Evolutionary conservation across 2,797 vertebrate species (phyloP).

Genomic region (Poeciliopsis turneri): DNA sequence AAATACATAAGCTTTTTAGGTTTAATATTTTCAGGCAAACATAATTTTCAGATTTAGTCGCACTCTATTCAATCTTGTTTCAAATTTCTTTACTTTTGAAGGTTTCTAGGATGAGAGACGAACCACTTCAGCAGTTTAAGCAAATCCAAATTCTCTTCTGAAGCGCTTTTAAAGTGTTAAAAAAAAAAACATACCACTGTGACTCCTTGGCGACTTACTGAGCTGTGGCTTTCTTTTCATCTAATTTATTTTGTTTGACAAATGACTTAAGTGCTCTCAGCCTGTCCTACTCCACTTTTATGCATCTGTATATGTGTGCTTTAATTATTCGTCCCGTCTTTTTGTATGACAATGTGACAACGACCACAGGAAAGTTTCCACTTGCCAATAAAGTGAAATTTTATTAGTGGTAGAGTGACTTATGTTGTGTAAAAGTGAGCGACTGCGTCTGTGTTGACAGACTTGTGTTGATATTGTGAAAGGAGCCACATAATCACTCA

Average conservation of each 20-base stretch:
- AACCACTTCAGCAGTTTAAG: slow-evolving; percentile 28
- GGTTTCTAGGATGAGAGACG: slow-evolving; percentile 11
- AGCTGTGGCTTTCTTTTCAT: slow-evolving; percentile 66
- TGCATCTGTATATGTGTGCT: slow-evolving; percentile 59
- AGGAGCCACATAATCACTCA: slow-evolving; percentile 65
- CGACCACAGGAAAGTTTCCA: slow-evolving; percentile 81
- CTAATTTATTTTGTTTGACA: slow-evolving; percentile 59
- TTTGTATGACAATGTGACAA: slow-evolving; percentile 73
- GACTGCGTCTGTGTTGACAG: slow-evolving; percentile 72
- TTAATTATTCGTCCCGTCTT: slow-evolving; percentile 74
- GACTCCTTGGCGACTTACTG: slow-evolving; percentile 28
- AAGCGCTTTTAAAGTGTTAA: slow-evolving; percentile 15
- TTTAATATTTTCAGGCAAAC: not conserved
- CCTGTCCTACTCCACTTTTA: slow-evolving; percentile 60
- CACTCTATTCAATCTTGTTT: not conserved
- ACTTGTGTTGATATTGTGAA: slow-evolving; percentile 57
- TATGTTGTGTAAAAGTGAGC: slow-evolving; percentile 67
- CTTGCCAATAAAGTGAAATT: slow-evolving; percentile 71
- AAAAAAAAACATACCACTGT: slow-evolving; percentile 9
- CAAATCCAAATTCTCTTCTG: slow-evolving; percentile 25
- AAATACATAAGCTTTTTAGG: not conserved
- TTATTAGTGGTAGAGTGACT: slow-evolving; percentile 70
- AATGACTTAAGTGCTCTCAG: slow-evolving; percentile 64
- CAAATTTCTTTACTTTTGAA: not conserved
- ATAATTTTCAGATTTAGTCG: not conserved